phyloP scores from a whole-genome alignment of 2,797 vertebrate species.

The Acrossocheilus fasciatus region DNA sequence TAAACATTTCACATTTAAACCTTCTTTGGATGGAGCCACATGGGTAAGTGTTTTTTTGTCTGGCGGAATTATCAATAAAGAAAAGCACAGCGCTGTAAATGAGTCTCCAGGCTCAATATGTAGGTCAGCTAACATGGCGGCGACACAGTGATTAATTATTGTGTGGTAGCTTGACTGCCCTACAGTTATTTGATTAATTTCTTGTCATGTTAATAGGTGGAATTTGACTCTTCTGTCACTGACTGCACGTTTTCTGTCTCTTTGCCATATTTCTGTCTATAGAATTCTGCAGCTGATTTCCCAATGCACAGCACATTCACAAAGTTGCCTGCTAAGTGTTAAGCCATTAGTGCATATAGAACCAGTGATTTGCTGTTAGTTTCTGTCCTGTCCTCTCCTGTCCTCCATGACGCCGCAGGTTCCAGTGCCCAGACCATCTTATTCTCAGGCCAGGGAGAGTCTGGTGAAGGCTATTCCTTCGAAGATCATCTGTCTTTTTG shows the following conservation, averaged over 20 bases:
- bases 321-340: not conserved
- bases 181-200: not conserved
- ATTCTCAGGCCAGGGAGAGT: constrained; percentile 84
- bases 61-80: not conserved
- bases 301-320: not conserved
- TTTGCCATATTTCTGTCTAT: not conserved
- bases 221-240: not conserved
- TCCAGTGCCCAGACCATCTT: constrained; percentile 78
- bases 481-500: constrained; percentile 82
- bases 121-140: not conserved
- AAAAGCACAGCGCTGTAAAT: not conserved
- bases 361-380: constrained; percentile 14
- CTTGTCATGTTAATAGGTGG: not conserved
- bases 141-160: not conserved
- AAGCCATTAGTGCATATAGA: not conserved
- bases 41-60: constrained; percentile 23
- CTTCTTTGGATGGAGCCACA: constrained; percentile 2
- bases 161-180: no score
- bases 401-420: constrained; percentile 66
- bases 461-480: constrained; percentile 81
- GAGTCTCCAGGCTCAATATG: not conserved
- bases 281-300: not conserved
- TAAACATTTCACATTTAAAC: not conserved
- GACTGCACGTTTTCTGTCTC: constrained; percentile 2
- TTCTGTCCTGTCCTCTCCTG: not conserved